Conservation (phyloP, 2,113 vertebrate genomes). For the Cryptotis parvus region DNA sequence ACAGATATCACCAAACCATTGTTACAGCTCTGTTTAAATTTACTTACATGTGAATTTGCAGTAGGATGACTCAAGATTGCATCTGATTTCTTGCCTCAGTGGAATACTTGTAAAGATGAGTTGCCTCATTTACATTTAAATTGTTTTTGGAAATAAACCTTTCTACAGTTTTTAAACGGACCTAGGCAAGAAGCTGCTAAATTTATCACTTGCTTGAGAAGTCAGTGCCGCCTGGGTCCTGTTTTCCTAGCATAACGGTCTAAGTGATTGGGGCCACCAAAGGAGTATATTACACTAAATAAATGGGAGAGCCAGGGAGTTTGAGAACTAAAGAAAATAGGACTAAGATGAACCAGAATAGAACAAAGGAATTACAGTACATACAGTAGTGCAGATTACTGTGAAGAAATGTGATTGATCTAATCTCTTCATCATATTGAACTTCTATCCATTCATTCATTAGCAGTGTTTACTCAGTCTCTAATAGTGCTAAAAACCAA, state of each 20-base stretch:
- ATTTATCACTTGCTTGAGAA: not conserved
- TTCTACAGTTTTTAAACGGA: not conserved
- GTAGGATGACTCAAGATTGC: not conserved
- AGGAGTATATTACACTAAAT: not conserved
- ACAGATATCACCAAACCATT: not conserved
- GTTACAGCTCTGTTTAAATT: slow-evolving; percentile 7
- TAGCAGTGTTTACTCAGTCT: not conserved
- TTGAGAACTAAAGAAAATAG: not conserved
- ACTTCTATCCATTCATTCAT: not conserved
- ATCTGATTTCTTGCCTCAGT: not conserved
- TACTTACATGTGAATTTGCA: not conserved
- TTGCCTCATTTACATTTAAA: slow-evolving; percentile 7
- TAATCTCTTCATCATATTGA: not conserved
- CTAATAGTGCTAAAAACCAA: not conserved
- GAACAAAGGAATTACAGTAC: not conserved
- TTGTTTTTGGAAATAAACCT: not conserved
- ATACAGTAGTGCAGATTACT: not conserved
- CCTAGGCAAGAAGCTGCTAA: not conserved
- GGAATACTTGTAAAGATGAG: not conserved
- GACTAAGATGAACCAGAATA: not conserved
- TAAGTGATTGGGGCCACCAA: not conserved
- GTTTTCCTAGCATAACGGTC: not conserved
- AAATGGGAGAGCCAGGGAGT: not conserved
- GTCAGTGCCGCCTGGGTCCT: not conserved
- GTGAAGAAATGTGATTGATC: not conserved